Conservation (phyloP, 1,140 invertebrate genomes). For the Mylabris phalerata region DNA sequence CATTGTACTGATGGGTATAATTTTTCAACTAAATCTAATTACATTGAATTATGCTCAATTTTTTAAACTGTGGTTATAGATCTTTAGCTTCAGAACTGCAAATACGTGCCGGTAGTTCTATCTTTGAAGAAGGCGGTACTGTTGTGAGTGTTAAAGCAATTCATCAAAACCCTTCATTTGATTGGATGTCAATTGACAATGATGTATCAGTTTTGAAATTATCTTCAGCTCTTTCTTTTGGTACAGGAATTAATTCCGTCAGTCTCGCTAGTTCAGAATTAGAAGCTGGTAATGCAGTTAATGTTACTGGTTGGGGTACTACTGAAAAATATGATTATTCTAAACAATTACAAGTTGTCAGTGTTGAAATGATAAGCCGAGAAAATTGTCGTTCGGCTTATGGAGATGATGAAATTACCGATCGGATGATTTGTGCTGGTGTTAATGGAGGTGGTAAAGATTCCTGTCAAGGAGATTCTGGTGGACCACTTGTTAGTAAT, state of each 20-base stretch:
- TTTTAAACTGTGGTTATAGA: background rate
- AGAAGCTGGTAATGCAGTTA: background rate
- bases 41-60: background rate
- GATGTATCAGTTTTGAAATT: constrained; percentile 7
- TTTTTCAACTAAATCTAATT: background rate
- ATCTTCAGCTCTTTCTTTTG: background rate
- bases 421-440: constrained; percentile 7
- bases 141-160: background rate
- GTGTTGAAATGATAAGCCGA: background rate
- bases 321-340: no score
- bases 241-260: background rate
- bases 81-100: background rate
- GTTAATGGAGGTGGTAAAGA: background rate
- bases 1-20: constrained; percentile 14
- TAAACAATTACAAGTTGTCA: background rate
- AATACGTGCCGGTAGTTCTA: background rate
- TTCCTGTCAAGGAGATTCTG: constrained; percentile 23
- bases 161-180: constrained; percentile 5
- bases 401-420: background rate
- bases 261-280: background rate
- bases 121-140: background rate
- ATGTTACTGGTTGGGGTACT: background rate
- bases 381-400: background rate
- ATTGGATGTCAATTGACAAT: constrained; percentile 9
- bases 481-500: constrained; percentile 8